Evolutionary conservation across 2,797 vertebrate species (phyloP), one percentile per base, ranked within the genome.

Genomic region (Coracias cyanogaster): DNA sequence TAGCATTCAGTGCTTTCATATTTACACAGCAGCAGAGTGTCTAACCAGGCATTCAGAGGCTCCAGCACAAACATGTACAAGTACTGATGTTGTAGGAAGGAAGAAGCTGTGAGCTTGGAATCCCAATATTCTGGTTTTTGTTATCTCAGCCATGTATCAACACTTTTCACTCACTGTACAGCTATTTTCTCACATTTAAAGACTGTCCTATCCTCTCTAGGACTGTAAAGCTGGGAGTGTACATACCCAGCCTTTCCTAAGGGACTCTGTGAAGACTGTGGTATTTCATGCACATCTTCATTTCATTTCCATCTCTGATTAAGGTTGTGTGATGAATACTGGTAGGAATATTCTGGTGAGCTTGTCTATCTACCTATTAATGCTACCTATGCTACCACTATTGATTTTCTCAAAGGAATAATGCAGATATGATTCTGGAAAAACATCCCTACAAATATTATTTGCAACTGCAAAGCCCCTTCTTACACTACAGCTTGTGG

Each of bases 21-120:
- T 66, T 66, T 65, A 49, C 20, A n/a, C 14, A 81, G 69, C 61
- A 78, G 20, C 29, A 74, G 25, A 35, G 9, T 10, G 18, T 3
- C 3, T 31, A 89, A 41, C 1, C 1, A 2, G 28, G 22, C 2
- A 1, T 49, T 37, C 22, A 57, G 26, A 66, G 37, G 39, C 46
- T 76, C 15, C 54, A 74, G 41, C 55, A 74, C 7, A 81, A 76
- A 52, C n/a, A 41, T 0, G 11, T 7, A 37, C 14, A 65, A 46
- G 14, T 46, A 58, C 1, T 61, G 66, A 72, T 61, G n/a, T 24
- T 29, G 64, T 2, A 41, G 20, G 54, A 91, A 76, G 64, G 25
- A 66, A 82, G 45, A 60, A 86, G 33, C 2, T 26, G 13, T 35
- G 37, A 83, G 31, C 61, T 35, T 16, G 9, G 31, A 76, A 94